Percentiles rank a stretch among this genome's conserved stretches.
phyloP scores from a whole-genome alignment of 2,888 invertebrate genomes.

The Callinectes sapidus region DNA sequence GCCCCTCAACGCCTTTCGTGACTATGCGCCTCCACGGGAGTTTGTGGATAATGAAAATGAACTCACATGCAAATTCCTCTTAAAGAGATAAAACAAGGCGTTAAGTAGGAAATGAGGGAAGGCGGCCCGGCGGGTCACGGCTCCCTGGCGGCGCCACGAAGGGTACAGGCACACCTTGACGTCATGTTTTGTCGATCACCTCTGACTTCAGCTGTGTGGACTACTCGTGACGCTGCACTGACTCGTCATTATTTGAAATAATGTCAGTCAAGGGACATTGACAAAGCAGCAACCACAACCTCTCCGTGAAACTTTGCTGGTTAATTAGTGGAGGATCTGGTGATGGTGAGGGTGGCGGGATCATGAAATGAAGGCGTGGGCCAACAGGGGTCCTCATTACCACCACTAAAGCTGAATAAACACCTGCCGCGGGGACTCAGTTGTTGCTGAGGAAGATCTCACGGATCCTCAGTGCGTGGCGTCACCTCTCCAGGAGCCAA shows the following conservation, averaged over 20 bases:
- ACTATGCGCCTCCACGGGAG: background rate
- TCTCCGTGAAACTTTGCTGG: background rate
- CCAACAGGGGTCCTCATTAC: background rate
- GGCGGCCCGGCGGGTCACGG: slow-evolving; percentile 8
- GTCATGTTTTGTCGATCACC: slow-evolving; percentile 3
- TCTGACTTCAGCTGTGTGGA: background rate
- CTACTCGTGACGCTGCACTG: background rate
- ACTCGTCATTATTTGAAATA: background rate
- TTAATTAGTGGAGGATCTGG: background rate
- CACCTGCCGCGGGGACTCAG: background rate
- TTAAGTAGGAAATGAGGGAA: slow-evolving; percentile 15
- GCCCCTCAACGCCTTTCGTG: background rate
- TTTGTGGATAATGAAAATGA: background rate
- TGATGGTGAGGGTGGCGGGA: background rate
- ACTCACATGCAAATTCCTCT: slow-evolving; percentile 15
- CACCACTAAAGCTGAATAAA: background rate
- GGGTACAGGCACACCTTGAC: background rate
- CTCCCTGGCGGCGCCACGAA: background rate
- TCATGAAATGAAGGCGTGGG: background rate
- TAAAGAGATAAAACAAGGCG: slow-evolving; percentile 6
- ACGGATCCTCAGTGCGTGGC: background rate
- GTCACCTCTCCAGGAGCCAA: background rate
- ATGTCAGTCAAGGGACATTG: background rate
- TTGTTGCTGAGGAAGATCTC: background rate
- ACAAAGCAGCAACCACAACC: background rate